Percentiles rank a stretch among this genome's conserved stretches.
phyloP scores from a whole-genome alignment of 2,888 invertebrate species.

The Neoscelio sp. region DNA sequence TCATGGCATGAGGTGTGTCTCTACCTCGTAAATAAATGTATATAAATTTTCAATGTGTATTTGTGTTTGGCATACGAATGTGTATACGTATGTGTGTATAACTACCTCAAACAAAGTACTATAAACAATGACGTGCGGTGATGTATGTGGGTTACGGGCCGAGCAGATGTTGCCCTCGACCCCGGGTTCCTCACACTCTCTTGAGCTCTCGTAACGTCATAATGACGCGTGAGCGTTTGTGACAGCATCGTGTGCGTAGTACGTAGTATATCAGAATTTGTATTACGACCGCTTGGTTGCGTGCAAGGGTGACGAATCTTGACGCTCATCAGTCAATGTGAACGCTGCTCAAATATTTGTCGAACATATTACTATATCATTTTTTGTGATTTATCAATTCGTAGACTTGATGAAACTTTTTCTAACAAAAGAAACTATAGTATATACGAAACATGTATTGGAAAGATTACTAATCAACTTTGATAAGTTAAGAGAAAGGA shows the following conservation, averaged over 20 bases:
- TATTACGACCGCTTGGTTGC: slow-evolving; percentile 80
- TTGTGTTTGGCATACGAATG: too few species aligned
- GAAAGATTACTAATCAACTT: too few species aligned
- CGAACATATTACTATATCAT: slow-evolving; percentile 31
- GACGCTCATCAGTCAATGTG: slow-evolving; percentile 73
- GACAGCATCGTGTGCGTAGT: slow-evolving; percentile 80
- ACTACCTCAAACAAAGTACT: slow-evolving; percentile 79
- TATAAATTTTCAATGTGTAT: too few species aligned
- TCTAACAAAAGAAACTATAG: too few species aligned
- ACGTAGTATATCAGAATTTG: slow-evolving; percentile 77
- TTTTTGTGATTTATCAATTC: slow-evolving; percentile 25
- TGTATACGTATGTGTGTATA: slow-evolving; percentile 64
- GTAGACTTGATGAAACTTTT: background rate
- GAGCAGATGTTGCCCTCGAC: slow-evolving; percentile 81
- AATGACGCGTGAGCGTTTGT: slow-evolving; percentile 82
- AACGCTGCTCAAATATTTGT: slow-evolving; percentile 54
- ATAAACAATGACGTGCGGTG: slow-evolving; percentile 81
- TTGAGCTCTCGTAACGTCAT: slow-evolving; percentile 80
- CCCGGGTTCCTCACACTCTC: slow-evolving; percentile 80
- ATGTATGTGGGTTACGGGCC: slow-evolving; percentile 82
- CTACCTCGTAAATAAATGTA: slow-evolving; percentile 18
- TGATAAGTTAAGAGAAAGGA: too few species aligned
- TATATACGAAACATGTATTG: too few species aligned
- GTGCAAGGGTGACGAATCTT: slow-evolving; percentile 77
- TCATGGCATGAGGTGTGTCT: background rate